A percentile compares a stretch with the other conserved stretches of the same genome.
phyloP scores from a whole-genome alignment of 2,888 invertebrate genomes.

The Agrotis puta region DNA sequence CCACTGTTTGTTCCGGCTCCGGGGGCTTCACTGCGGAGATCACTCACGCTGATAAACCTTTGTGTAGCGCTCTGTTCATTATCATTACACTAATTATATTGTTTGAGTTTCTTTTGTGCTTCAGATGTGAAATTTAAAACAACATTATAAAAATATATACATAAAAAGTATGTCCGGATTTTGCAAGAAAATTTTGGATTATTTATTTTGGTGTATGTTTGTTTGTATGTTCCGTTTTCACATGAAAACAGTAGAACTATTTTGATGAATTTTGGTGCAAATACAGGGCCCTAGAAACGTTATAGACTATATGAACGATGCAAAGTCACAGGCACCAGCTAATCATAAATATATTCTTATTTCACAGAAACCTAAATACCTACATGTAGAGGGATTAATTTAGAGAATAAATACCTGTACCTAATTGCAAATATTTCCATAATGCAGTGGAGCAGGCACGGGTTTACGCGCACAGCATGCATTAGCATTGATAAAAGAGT shows the following conservation, averaged over 20 bases:
- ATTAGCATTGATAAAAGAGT: conserved; percentile 65
- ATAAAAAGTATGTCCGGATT: background rate
- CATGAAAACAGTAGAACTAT: too few relatives aligned
- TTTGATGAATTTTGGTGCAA: too few relatives aligned
- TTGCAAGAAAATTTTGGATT: background rate
- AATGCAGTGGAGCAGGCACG: conserved; percentile 49
- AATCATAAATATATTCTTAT: background rate
- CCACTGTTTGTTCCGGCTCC: conserved; percentile 62
- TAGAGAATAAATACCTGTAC: conserved; percentile 16
- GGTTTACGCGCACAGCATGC: conserved; percentile 54
- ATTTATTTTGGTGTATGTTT: too few relatives aligned
- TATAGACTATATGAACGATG: too few relatives aligned
- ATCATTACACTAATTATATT: conserved; percentile 54
- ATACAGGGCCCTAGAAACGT: too few relatives aligned
- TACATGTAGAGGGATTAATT: background rate
- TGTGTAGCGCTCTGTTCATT: conserved; percentile 54
- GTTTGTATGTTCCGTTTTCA: too few relatives aligned
- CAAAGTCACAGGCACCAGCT: too few relatives aligned
- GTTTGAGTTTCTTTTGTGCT: conserved; percentile 50
- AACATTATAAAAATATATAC: background rate
- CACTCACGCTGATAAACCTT: conserved; percentile 68
- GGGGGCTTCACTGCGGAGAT: conserved; percentile 66
- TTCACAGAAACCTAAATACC: conserved; percentile 8
- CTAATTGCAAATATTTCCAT: conserved; percentile 60
- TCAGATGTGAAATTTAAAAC: conserved; percentile 14